phyloP scores from a whole-genome alignment of 1,140 invertebrate species.

The Drosophila parvula region DNA sequence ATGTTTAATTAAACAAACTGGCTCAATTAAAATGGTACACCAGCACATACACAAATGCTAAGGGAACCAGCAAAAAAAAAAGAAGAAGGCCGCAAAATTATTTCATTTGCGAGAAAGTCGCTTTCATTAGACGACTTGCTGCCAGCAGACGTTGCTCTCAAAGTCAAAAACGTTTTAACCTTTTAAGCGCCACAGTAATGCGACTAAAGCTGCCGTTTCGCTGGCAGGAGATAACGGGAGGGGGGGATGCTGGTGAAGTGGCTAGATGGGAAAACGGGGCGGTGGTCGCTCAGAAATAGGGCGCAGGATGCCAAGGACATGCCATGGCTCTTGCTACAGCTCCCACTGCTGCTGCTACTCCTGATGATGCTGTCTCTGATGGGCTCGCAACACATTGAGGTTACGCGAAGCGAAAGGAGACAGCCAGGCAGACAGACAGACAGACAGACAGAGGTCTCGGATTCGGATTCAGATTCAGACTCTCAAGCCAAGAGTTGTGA shows the following conservation, averaged over 20 bases:
- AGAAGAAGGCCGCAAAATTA: constrained; percentile 49
- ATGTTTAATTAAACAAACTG: constrained; percentile 67
- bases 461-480: constrained; percentile 42
- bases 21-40: constrained; percentile 57
- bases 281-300: constrained; percentile 37
- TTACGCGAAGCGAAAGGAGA: constrained; percentile 71
- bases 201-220: constrained; percentile 66
- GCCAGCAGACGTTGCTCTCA: constrained; percentile 55
- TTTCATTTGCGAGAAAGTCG: constrained; percentile 62
- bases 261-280: constrained; percentile 1
- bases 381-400: constrained; percentile 75
- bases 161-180: constrained; percentile 79
- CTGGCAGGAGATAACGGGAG: too few species aligned
- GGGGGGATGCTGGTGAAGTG: not conserved
- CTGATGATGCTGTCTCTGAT: constrained; percentile 56
- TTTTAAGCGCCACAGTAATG: constrained; percentile 77
- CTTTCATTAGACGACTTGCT: constrained; percentile 70
- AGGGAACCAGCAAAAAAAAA: constrained; percentile 1
- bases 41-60: constrained; percentile 13
- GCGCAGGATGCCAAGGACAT: constrained; percentile 65
- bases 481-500: constrained; percentile 51
- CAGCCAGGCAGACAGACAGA: constrained; percentile 55
- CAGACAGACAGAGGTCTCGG: constrained; percentile 49
- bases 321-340: constrained; percentile 1
- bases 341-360: constrained; percentile 26